Base-by-base conservation (phyloP, 2,797 vertebrate genomes). In the Xiphorhynchus erythropygius region DNA sequence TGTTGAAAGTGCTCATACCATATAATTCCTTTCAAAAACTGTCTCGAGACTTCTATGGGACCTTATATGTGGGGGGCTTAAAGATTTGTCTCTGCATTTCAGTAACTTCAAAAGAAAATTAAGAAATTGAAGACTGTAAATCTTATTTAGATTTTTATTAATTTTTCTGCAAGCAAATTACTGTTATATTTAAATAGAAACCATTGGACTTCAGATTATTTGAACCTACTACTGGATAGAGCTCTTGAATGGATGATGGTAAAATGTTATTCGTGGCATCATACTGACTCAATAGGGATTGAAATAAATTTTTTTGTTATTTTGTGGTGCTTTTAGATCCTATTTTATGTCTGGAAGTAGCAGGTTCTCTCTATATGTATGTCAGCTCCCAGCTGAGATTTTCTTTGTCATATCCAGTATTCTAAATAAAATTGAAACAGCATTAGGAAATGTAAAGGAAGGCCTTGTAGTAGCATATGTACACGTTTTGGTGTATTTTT, bases 21-120 rank as follows among this genome's bases (percentile, higher is more conserved):
- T 78, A 7, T 16, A 42, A 77, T 55, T 88, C 6, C 13, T 90
- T 84, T 90, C 25, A 56, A 82, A 81, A 41, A 30, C 24, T 67
- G 52, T 46, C 35, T 62, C 0, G 0, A 59, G 13, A 18, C 21
- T 88, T 84, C 13, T 33, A 4, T 44, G 19, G 14, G 10, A 3
- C 35, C 7, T 84, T 75, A 1, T 32, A 18, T 65, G 87, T 75
- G 21, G 2, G 39, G 53, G 30, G 4, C 37, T 83, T 50, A 62
- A 81, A 86, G 13, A 21, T 77, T 88, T 93, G 4, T 11, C 9
- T 21, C 19, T 52, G 28, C 10, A 13, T 86, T 85, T 85, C 49
- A 86, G 6, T 73, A 52, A 23, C 21, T 57, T 68, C 5, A 49
- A 37, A 85, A 81, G 27, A 74, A 91, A 52, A n/a, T 8, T 16